These are phyloP conservation scores for Oryctes rhinoceros DNA, from an alignment of 1,140 invertebrate species.

Conservation along the genomic window DNA sequence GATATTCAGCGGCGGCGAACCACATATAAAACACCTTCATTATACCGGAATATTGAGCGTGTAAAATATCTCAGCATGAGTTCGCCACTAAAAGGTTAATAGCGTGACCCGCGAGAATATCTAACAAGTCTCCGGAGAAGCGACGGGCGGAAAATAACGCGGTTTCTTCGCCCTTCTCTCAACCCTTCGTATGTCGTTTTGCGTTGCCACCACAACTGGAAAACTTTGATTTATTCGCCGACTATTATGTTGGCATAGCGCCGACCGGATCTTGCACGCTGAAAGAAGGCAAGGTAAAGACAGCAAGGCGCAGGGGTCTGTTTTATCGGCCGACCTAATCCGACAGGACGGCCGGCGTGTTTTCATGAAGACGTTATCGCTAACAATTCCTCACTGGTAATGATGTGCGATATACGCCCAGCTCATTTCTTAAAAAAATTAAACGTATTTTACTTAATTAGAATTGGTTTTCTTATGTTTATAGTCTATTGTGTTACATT, in stretches of 20 bases:
- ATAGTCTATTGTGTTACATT: too few species aligned
- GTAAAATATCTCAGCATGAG: constrained; percentile 6
- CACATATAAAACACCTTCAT: constrained; percentile 9
- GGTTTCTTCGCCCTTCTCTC: neutral
- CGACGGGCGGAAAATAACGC: constrained; percentile 7
- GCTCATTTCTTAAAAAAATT: too few species aligned
- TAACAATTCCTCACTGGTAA: neutral
- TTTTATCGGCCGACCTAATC: neutral
- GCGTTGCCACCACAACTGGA: neutral
- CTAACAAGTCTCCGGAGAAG: constrained; percentile 17
- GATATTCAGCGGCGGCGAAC: constrained; percentile 2
- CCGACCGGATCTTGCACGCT: neutral
- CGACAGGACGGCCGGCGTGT: neutral
- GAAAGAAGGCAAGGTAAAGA: neutral
- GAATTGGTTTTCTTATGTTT: too few species aligned
- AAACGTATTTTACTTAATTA: too few species aligned
- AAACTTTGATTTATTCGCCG: constrained; percentile 18
- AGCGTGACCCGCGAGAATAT: constrained; percentile 12
- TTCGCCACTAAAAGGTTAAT: constrained; percentile 10
- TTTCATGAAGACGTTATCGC: constrained; percentile 14
- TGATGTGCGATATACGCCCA: neutral
- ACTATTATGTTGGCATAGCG: constrained; percentile 3
- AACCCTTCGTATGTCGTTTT: constrained; percentile 13
- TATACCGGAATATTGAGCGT: constrained; percentile 8
- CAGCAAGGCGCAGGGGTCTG: neutral